Evolutionary conservation across 1,140 invertebrate genomes (phyloP).

Genomic region (Tetragnatha versicolor): DNA sequence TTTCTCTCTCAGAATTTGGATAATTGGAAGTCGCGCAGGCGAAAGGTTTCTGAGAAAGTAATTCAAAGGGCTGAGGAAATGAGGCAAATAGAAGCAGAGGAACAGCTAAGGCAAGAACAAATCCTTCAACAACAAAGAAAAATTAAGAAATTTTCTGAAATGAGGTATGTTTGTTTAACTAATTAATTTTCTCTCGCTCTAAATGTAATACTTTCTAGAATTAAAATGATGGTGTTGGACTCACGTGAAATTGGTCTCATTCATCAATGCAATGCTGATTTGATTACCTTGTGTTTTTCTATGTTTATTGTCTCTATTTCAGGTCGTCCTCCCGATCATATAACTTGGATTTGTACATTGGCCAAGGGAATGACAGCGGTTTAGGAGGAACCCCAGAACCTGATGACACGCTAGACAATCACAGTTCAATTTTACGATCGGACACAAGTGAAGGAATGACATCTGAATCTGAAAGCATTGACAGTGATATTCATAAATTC

Average conservation of each 20-base stretch:
- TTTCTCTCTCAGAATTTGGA: constrained; percentile 78
- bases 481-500: constrained; percentile 41
- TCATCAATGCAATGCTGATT: neutral
- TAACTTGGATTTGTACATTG: constrained; percentile 42
- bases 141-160: constrained; percentile 92
- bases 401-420: constrained; percentile 33
- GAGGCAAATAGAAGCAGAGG: constrained; percentile 82
- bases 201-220: neutral
- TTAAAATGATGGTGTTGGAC: too few relatives aligned
- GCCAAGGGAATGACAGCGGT: constrained; percentile 43
- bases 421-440: constrained; percentile 16
- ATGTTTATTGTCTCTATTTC: neutral
- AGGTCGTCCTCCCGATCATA: constrained; percentile 23
- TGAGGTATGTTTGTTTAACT: constrained; percentile 71
- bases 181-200: neutral
- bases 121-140: constrained; percentile 66
- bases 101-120: constrained; percentile 77
- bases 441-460: constrained; percentile 51
- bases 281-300: neutral
- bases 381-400: constrained; percentile 47
- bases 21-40: constrained; percentile 88
- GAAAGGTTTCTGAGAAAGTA: constrained; percentile 85
- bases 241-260: neutral
- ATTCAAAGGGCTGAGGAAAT: constrained; percentile 87
- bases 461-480: constrained; percentile 43